Evolutionary conservation across 2,888 invertebrate species (phyloP).

Genomic region (Physocephala rufipes): DNA sequence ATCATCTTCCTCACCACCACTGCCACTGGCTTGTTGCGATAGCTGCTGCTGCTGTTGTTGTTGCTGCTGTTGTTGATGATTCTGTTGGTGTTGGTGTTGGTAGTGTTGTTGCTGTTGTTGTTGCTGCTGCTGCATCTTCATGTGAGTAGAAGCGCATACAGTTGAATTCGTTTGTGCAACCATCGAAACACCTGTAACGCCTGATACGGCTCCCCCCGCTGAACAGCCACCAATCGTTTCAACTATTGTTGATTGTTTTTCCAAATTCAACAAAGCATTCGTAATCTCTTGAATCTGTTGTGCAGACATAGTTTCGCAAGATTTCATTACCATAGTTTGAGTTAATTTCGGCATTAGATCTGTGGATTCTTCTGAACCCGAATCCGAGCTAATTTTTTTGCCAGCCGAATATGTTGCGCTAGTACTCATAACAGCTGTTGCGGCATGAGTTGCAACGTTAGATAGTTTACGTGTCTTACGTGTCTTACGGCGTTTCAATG

Average conservation of each 20-base stretch:
- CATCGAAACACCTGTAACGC: neutral
- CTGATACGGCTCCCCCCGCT: slow-evolving; percentile 3
- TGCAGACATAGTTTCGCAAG: slow-evolving; percentile 68
- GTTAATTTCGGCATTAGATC: slow-evolving; percentile 50
- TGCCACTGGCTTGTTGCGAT: neutral
- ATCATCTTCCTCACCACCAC: slow-evolving; percentile 69
- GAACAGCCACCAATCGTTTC: too few species aligned
- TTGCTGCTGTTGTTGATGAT: slow-evolving; percentile 10
- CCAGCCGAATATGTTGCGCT: slow-evolving; percentile 49
- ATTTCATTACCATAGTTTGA: slow-evolving; percentile 72
- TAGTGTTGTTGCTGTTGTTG: slow-evolving; percentile 15
- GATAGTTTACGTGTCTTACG: slow-evolving; percentile 62
- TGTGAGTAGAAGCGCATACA: neutral
- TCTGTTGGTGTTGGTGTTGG: neutral
- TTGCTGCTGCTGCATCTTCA: slow-evolving; percentile 9
- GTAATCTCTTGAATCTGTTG: slow-evolving; percentile 71
- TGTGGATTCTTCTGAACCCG: slow-evolving; percentile 69
- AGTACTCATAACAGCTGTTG: slow-evolving; percentile 2
- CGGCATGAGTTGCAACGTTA: slow-evolving; percentile 27
- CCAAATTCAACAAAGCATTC: slow-evolving; percentile 64
- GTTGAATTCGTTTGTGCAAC: neutral
- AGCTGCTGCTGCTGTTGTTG: slow-evolving; percentile 20
- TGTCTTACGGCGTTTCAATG: slow-evolving; percentile 62
- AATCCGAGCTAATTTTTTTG: slow-evolving; percentile 68
- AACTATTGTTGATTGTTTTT: slow-evolving; percentile 39